phyloP scores from a whole-genome alignment of 2,888 invertebrate genomes.

The Silvanus unidentatus region DNA sequence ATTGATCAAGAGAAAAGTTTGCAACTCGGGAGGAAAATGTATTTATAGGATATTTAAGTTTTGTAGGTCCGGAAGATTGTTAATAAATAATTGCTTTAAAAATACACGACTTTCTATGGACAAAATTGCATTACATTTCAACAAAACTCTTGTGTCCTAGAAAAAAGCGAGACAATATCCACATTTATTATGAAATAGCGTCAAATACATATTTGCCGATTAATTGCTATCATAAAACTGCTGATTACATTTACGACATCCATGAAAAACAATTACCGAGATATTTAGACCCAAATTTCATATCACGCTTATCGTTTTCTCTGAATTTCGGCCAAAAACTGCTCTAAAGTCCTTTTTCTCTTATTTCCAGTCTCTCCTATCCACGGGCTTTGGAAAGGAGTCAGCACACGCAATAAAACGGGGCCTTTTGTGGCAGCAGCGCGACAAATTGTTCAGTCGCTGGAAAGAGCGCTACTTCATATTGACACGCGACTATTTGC shows the following conservation, averaged over 20 bases:
- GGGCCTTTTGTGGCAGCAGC: slow-evolving; percentile 59
- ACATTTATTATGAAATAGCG: too few relatives aligned
- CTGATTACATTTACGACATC: too few relatives aligned
- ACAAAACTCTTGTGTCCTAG: background rate
- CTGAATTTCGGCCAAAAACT: too few relatives aligned
- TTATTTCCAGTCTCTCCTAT: slow-evolving; percentile 42
- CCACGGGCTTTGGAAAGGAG: slow-evolving; percentile 41
- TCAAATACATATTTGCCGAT: too few relatives aligned
- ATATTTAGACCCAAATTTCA: too few relatives aligned
- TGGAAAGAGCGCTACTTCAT: slow-evolving; percentile 65
- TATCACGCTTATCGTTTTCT: too few relatives aligned
- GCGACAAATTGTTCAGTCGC: slow-evolving; percentile 58
- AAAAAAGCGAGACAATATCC: background rate
- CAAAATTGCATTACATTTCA: background rate
- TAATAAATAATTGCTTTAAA: background rate
- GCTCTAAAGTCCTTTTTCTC: too few relatives aligned
- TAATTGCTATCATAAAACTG: too few relatives aligned
- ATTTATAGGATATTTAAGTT: too few relatives aligned
- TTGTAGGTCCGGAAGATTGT: background rate
- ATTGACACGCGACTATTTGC: slow-evolving; percentile 59
- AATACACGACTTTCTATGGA: background rate
- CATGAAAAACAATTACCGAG: too few relatives aligned
- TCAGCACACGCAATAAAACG: slow-evolving; percentile 57
- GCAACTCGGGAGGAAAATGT: too few relatives aligned
- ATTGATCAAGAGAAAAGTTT: too few relatives aligned